Conservation (phyloP, 2,797 vertebrate genomes). For the Bovichtus diacanthus region DNA sequence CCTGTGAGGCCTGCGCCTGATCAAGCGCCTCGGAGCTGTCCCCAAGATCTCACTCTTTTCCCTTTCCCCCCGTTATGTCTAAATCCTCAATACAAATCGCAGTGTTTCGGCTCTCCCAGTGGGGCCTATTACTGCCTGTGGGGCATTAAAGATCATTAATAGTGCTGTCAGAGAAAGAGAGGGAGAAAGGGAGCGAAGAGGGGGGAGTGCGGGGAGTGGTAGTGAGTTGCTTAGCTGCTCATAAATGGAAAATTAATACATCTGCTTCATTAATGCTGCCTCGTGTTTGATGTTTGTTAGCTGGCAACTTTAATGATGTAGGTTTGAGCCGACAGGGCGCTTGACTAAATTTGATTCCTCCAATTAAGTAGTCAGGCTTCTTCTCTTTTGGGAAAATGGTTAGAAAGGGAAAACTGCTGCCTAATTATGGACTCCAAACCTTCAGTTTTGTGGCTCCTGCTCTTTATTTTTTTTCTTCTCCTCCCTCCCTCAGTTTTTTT, state of each 20-base stretch:
- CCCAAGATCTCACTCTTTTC: slow-evolving; percentile 73
- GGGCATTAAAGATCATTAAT: slow-evolving; percentile 99
- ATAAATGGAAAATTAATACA: slow-evolving; percentile 98
- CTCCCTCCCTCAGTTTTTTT: slow-evolving; percentile 29
- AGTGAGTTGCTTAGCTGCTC: slow-evolving; percentile 91
- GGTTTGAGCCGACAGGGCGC: slow-evolving; percentile 88
- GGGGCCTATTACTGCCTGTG: slow-evolving; percentile 99
- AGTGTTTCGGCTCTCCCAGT: slow-evolving; percentile 97
- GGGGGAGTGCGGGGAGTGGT: slow-evolving; percentile 72
- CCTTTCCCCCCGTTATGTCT: slow-evolving; percentile 89
- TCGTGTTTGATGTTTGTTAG: slow-evolving; percentile 94
- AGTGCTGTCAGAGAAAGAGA: slow-evolving; percentile 92
- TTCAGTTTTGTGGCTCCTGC: slow-evolving; percentile 75
- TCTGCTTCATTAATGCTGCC: slow-evolving; percentile 96
- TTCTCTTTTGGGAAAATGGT: slow-evolving; percentile 87
- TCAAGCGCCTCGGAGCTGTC: slow-evolving; percentile 90
- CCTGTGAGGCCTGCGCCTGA: slow-evolving; percentile 87
- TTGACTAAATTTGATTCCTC: slow-evolving; percentile 91
- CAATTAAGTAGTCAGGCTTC: slow-evolving; percentile 90
- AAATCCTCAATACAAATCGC: slow-evolving; percentile 99
- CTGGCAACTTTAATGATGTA: slow-evolving; percentile 95
- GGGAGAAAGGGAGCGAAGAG: slow-evolving; percentile 69
- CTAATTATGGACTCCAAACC: slow-evolving; percentile 89
- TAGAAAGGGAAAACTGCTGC: slow-evolving; percentile 82
- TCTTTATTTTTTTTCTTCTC: slow-evolving; percentile 37